Conservation (phyloP, 2,797 vertebrate genomes). For the Sciurus carolinensis region DNA sequence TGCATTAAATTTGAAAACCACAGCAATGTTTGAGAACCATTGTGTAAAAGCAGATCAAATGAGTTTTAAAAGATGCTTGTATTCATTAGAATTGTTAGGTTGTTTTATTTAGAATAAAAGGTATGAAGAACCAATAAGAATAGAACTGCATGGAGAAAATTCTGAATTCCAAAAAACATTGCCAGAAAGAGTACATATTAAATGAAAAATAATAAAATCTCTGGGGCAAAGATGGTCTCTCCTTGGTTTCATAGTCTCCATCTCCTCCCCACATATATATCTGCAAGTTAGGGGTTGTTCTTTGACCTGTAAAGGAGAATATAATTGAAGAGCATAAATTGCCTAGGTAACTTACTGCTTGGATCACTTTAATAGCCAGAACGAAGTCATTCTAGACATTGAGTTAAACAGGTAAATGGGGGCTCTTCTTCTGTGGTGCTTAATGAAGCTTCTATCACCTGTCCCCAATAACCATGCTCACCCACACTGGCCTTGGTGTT, state of each 20-base stretch:
- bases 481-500: neutral
- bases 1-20: neutral
- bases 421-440: neutral
- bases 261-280: neutral
- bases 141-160: neutral
- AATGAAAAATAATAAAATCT: slow-evolving; percentile 32
- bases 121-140: neutral
- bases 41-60: neutral
- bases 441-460: slow-evolving; percentile 10
- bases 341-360: neutral
- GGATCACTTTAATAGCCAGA: neutral
- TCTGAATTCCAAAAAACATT: neutral
- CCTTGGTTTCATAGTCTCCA: neutral
- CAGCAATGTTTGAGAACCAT: neutral
- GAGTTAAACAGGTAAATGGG: neutral
- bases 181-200: neutral
- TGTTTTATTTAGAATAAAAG: neutral
- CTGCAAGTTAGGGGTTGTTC: neutral
- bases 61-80: neutral
- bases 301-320: neutral
- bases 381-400: neutral
- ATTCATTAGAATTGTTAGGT: neutral
- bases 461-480: neutral
- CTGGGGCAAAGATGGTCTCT: neutral
- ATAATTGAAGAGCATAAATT: neutral